Percentiles rank a stretch among this genome's conserved stretches.
Evolutionary conservation across 2,888 invertebrate species (phyloP).

Genomic region (Minunthozetes semirufus): DNA sequence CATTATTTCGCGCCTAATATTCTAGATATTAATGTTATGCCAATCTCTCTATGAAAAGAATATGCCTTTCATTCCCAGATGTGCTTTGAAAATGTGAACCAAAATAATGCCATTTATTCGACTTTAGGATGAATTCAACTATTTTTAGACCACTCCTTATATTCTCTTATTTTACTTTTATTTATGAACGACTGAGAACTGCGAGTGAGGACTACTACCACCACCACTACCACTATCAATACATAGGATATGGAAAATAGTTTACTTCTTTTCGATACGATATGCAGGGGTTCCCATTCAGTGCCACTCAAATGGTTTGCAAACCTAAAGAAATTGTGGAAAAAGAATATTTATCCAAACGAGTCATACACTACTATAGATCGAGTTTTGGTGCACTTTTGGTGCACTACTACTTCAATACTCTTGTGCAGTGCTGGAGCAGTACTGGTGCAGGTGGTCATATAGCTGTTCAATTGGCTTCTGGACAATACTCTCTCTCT

Average conservation of each 20-base stretch:
- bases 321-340: neutral
- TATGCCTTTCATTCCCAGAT: conserved; percentile 16
- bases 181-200: conserved; percentile 1
- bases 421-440: too few relatives aligned
- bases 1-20: neutral
- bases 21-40: neutral
- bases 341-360: neutral
- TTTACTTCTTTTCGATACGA: neutral
- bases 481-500: neutral
- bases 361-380: neutral
- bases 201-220: too few relatives aligned
- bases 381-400: too few relatives aligned
- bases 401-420: too few relatives aligned
- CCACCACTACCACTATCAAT: too few relatives aligned
- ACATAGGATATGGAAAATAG: neutral
- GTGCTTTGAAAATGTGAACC: neutral
- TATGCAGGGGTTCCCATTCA: conserved; percentile 23
- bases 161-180: conserved; percentile 13
- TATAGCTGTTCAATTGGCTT: conserved; percentile 1
- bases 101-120: neutral
- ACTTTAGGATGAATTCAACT: neutral
- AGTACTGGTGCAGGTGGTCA: conserved; percentile 6
- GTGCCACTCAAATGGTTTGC: neutral
- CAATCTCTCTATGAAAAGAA: neutral
- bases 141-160: conserved; percentile 21